phyloP scores from a whole-genome alignment of 2,797 vertebrate species.

The Sphaeramia orbicularis region DNA sequence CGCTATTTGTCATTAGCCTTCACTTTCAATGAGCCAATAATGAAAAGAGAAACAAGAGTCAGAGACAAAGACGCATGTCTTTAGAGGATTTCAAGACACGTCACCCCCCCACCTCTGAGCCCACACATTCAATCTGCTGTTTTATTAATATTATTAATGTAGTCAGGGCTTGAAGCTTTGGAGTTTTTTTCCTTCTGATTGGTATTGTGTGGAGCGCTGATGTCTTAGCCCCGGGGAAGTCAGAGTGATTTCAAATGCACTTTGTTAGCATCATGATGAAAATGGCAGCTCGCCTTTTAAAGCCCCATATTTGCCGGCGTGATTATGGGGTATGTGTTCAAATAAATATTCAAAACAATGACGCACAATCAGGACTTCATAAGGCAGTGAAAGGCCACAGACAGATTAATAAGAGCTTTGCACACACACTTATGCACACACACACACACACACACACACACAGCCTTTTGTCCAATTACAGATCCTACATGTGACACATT shows the following conservation, averaged over 20 bases:
- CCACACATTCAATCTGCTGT: constrained; percentile 78
- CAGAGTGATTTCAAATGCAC: constrained; percentile 84
- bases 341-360: constrained; percentile 87
- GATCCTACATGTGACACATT: constrained; percentile 78
- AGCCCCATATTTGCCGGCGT: constrained; percentile 80
- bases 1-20: constrained; percentile 86
- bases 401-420: constrained; percentile 86
- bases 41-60: constrained; percentile 82
- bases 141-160: constrained; percentile 88
- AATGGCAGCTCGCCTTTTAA: constrained; percentile 86
- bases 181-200: constrained; percentile 80
- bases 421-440: constrained; percentile 44
- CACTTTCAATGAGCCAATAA: constrained; percentile 83
- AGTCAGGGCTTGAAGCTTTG: constrained; percentile 76
- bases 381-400: constrained; percentile 80
- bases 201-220: constrained; percentile 84
- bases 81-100: constrained; percentile 78
- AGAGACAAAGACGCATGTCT: constrained; percentile 83
- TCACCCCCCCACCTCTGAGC: constrained; percentile 63
- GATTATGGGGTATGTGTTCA: constrained; percentile 87
- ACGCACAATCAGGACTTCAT: constrained; percentile 87
- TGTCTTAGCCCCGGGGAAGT: constrained; percentile 81
- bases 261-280: constrained; percentile 84
- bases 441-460: constrained; percentile 48
- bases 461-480: constrained; percentile 79